phyloP scores from a whole-genome alignment of 2,888 invertebrate species.

The Hypercompe scribonia region DNA sequence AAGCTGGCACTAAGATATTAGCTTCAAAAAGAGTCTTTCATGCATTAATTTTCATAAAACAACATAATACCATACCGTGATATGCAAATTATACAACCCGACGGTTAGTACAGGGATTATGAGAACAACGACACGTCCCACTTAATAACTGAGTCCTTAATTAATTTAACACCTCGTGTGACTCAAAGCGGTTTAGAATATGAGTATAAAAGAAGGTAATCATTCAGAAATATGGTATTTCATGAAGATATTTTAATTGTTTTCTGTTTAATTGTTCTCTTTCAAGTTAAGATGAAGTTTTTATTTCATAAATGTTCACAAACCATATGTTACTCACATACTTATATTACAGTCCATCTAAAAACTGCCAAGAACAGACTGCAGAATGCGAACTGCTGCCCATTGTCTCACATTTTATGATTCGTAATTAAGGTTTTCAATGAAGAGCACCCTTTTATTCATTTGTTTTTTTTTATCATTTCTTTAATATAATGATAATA shows the following conservation, averaged over 20 bases:
- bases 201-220: not conserved
- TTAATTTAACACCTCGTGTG: slow-evolving; percentile 4
- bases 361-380: too few species aligned
- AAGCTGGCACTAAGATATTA: not conserved
- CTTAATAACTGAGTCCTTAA: slow-evolving; percentile 3
- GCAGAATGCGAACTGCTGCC: too few species aligned
- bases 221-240: not conserved
- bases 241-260: not conserved
- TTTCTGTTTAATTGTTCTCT: not conserved
- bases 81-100: not conserved
- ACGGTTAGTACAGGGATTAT: slow-evolving; percentile 4
- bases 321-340: too few species aligned
- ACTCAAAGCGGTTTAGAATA: not conserved
- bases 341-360: too few species aligned
- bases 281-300: not conserved
- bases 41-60: not conserved
- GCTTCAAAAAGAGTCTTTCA: not conserved
- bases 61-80: not conserved
- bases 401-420: too few species aligned
- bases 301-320: too few species aligned
- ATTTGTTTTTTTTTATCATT: too few species aligned
- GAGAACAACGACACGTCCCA: slow-evolving; percentile 7
- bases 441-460: too few species aligned
- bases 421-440: too few species aligned
- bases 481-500: too few species aligned